Evolutionary conservation across 2,113 vertebrate species (phyloP).

Genomic region (Campylomormyrus tamandua): DNA sequence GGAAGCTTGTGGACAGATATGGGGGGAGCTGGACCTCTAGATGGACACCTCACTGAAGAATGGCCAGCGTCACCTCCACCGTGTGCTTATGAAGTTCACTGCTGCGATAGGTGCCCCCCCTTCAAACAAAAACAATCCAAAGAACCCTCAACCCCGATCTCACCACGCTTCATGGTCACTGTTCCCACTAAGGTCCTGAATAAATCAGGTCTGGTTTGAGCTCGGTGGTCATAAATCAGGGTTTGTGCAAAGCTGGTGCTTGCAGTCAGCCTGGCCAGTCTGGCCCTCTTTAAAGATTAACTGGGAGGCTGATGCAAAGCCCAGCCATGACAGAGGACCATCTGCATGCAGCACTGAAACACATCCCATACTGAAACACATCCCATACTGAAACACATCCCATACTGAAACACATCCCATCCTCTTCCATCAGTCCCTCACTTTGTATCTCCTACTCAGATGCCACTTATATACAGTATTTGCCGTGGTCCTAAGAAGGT

Average conservation of each 20-base stretch:
- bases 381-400: too few relatives aligned
- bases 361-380: too few relatives aligned
- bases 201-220: constrained; percentile 97
- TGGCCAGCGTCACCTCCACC: not conserved
- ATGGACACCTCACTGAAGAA: not conserved
- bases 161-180: constrained; percentile 50
- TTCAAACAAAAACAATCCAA: not conserved
- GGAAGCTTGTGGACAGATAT: not conserved
- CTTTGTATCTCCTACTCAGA: not conserved
- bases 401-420: too few relatives aligned
- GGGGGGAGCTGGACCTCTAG: not conserved
- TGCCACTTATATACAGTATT: not conserved
- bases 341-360: constrained; percentile 48
- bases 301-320: constrained; percentile 99
- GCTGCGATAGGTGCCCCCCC: not conserved
- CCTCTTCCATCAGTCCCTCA: not conserved
- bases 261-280: constrained; percentile 96
- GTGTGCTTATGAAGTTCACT: not conserved
- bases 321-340: constrained; percentile 87
- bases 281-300: constrained; percentile 99
- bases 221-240: constrained; percentile 97
- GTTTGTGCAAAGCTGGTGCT: constrained; percentile 93
- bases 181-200: constrained; percentile 67
- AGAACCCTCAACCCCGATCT: not conserved
- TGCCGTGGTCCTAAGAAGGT: not conserved